phyloP scores from a whole-genome alignment of 2,888 invertebrate genomes.

The Diaprepes abbreviatus region DNA sequence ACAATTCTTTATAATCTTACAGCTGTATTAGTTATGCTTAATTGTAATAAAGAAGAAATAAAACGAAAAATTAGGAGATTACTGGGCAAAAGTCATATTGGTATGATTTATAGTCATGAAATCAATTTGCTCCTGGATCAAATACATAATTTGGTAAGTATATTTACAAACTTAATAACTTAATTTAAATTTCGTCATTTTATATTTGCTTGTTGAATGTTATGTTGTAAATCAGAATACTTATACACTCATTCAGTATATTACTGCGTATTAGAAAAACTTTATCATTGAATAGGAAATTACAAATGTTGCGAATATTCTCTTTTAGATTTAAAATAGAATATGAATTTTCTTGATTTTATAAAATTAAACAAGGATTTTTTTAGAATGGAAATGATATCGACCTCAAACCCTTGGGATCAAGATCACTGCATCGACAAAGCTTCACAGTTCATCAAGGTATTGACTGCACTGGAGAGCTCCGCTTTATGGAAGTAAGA shows the following conservation, averaged over 20 bases:
- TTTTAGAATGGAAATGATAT: constrained; percentile 96
- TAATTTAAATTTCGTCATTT: constrained; percentile 21
- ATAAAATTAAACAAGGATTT: too few species aligned
- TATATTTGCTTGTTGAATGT: too few species aligned
- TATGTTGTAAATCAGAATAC: too few species aligned
- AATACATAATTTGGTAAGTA: constrained; percentile 89
- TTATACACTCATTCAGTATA: too few species aligned
- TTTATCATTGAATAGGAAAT: too few species aligned
- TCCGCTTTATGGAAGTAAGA: constrained; percentile 91
- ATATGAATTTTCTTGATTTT: too few species aligned
- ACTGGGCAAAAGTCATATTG: constrained; percentile 98
- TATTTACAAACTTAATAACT: neutral
- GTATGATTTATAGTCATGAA: constrained; percentile 96
- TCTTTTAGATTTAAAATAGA: too few species aligned
- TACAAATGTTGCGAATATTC: too few species aligned
- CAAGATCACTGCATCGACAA: constrained; percentile 94
- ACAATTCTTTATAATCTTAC: constrained; percentile 97
- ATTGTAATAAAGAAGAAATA: constrained; percentile 86
- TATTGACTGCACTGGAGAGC: constrained; percentile 89
- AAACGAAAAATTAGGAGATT: constrained; percentile 90
- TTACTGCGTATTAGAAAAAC: too few species aligned
- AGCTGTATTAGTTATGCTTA: constrained; percentile 94
- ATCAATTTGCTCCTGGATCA: constrained; percentile 97
- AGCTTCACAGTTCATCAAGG: constrained; percentile 98
- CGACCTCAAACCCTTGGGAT: constrained; percentile 95